phyloP scores from a whole-genome alignment of 2,888 invertebrate species.

The Phorcus lineatus region DNA sequence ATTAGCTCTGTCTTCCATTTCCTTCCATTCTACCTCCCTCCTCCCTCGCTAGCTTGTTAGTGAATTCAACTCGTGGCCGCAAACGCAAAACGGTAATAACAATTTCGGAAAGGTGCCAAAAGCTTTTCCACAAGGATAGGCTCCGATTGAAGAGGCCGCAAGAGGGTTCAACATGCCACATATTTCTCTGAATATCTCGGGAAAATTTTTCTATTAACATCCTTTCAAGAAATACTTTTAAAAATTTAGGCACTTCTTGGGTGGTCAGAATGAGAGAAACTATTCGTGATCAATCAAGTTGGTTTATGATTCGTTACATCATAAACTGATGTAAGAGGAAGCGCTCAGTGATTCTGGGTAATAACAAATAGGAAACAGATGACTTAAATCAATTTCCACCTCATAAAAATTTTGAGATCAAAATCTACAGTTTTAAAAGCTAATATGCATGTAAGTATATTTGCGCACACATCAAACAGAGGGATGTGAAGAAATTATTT shows the following conservation, averaged over 20 bases:
- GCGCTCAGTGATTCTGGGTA: too few species aligned
- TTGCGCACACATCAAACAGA: too few species aligned
- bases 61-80: neutral
- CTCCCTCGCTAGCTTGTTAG: neutral
- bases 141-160: neutral
- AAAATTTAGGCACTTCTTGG: neutral
- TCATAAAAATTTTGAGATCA: too few species aligned
- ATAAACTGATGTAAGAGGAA: too few species aligned
- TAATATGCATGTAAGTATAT: too few species aligned
- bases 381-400: too few species aligned
- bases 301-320: too few species aligned
- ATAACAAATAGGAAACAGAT: too few species aligned
- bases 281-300: neutral
- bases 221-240: neutral
- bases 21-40: neutral
- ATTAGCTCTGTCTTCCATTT: slow-evolving; percentile 6
- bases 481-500: too few species aligned
- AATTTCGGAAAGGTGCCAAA: slow-evolving; percentile 23
- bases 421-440: too few species aligned
- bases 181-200: neutral
- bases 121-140: slow-evolving; percentile 13
- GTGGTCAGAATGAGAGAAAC: neutral
- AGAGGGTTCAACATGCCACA: neutral
- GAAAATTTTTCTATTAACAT: slow-evolving; percentile 3
- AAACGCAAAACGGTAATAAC: slow-evolving; percentile 11